A percentile compares a stretch with the other conserved stretches of the same genome.
phyloP scores from a whole-genome alignment of 2,888 invertebrate genomes.

The Eumerus sabulonum region DNA sequence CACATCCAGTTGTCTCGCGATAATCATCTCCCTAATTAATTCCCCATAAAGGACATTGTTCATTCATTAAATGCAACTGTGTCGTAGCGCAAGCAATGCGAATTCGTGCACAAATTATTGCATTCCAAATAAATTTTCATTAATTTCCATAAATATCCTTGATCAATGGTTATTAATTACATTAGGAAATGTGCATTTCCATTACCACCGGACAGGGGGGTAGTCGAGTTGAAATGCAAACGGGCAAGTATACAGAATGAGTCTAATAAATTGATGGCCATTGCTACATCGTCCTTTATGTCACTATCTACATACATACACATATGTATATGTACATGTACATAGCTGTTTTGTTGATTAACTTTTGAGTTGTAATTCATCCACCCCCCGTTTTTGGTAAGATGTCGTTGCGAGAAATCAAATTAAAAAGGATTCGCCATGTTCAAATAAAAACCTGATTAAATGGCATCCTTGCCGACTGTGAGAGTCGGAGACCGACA shows the following conservation, averaged over 20 bases:
- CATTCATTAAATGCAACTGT: conserved; percentile 15
- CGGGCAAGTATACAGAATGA: too few species aligned
- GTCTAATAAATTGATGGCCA: conserved; percentile 43
- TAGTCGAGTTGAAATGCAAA: neutral
- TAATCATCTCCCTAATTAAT: conserved; percentile 4
- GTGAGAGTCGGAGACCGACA: conserved; percentile 19
- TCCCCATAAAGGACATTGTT: conserved; percentile 2
- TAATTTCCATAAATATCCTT: conserved; percentile 56
- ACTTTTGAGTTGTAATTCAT: conserved; percentile 1
- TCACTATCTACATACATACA: too few species aligned
- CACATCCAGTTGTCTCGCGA: too few species aligned
- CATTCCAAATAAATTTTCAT: conserved; percentile 55
- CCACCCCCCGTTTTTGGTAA: neutral
- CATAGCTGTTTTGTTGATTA: conserved; percentile 33
- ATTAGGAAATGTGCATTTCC: conserved; percentile 29
- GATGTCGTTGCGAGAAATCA: conserved; percentile 32
- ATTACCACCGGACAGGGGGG: conserved; percentile 30
- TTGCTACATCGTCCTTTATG: conserved; percentile 8
- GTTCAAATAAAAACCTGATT: conserved; percentile 62
- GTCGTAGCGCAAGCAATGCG: neutral
- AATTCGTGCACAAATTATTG: conserved; percentile 44
- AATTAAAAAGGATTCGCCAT: conserved; percentile 63
- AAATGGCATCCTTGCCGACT: conserved; percentile 45
- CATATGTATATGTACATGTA: too few species aligned
- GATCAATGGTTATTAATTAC: conserved; percentile 58